These are phyloP conservation scores for Poecile atricapillus DNA, from an alignment of 2,113 vertebrate species.

Conservation along the genomic window DNA sequence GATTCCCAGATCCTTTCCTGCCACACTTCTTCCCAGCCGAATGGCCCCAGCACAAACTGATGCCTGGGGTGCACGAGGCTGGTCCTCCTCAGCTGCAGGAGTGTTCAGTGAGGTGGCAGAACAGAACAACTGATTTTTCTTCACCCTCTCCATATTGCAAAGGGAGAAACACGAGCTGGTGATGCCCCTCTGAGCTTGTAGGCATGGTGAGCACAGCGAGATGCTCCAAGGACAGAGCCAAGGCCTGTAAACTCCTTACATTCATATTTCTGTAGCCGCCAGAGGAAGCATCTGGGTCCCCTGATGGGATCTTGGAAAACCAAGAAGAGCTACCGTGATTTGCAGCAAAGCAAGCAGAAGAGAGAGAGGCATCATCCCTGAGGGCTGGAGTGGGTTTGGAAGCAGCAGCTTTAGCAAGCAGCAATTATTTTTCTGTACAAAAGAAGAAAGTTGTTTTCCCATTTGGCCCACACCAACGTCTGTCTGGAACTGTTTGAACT, in stretches of 20 bases:
- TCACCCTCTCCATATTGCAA: not conserved
- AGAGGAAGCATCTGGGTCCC: not conserved
- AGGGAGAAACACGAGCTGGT: not conserved
- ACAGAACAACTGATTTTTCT: not conserved
- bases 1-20: not conserved
- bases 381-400: not conserved
- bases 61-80: accelerated
- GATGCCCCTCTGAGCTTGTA: not conserved
- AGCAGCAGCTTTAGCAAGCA: not conserved
- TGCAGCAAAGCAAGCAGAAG: not conserved
- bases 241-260: not conserved
- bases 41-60: not conserved
- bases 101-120: not conserved
- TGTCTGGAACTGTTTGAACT: not conserved
- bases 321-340: not conserved
- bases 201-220: accelerated
- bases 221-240: not conserved
- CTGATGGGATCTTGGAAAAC: not conserved
- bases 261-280: not conserved
- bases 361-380: not conserved
- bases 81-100: not conserved
- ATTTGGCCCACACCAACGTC: not conserved
- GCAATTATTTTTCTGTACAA: not conserved
- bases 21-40: not conserved
- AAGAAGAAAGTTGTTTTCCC: not conserved